Evolutionary conservation across 1,140 invertebrate genomes (phyloP).

Genomic region (Cotesia typhae): DNA sequence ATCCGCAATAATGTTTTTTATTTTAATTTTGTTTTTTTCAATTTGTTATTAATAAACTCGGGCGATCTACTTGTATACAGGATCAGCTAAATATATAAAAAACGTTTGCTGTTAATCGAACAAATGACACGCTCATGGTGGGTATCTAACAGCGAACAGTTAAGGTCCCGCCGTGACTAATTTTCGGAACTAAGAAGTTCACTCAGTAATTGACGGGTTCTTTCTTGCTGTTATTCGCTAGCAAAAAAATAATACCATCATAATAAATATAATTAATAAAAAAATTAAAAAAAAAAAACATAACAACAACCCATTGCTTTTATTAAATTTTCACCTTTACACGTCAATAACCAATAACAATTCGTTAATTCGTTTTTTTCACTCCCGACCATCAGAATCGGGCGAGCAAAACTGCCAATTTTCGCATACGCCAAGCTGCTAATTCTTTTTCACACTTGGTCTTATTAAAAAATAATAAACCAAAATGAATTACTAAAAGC

Average conservation of each 20-base stretch:
- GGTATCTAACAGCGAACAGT: constrained; percentile 29
- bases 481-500: no score
- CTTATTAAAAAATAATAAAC: no score
- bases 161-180: constrained; percentile 31
- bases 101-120: constrained; percentile 38
- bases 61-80: background rate
- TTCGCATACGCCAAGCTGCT: no score
- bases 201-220: constrained; percentile 14
- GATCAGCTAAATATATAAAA: background rate
- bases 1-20: no score
- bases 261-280: background rate
- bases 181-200: constrained; percentile 24
- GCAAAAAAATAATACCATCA: no score
- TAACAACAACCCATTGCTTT: no score
- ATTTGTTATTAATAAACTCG: no score
- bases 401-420: no score
- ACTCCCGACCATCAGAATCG: no score
- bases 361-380: background rate
- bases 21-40: no score
- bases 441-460: no score
- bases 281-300: no score
- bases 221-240: constrained; percentile 8
- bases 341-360: background rate
- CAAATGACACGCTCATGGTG: constrained; percentile 40
- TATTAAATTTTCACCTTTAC: constrained; percentile 1